Evolutionary conservation across 2,113 vertebrate species (phyloP).

Genomic region (Triplophysa rosa): DNA sequence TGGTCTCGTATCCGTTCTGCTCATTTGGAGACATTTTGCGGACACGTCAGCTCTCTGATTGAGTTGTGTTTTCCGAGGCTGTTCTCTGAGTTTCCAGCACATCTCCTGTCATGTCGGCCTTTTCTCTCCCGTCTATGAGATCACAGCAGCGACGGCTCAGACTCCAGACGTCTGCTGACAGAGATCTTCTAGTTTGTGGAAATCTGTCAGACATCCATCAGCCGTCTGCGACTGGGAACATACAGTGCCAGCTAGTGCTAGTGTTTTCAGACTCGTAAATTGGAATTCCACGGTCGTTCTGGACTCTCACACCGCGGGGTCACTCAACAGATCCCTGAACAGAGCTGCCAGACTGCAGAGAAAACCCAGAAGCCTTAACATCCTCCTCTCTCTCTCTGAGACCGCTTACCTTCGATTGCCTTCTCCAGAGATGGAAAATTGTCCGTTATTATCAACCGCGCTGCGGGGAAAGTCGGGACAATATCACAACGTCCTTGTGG

Average conservation of each 20-base stretch:
- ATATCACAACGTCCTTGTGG: conserved; percentile 20
- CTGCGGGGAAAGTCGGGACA: conserved; percentile 30
- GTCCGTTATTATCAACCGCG: conserved; percentile 39
- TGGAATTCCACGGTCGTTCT: conserved; percentile 18
- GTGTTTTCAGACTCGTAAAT: background rate
- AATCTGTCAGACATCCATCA: conserved; percentile 47
- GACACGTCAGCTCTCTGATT: conserved; percentile 1
- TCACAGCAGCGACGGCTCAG: conserved; percentile 31
- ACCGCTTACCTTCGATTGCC: conserved; percentile 24
- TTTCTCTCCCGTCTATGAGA: conserved; percentile 24
- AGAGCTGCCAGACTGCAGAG: background rate
- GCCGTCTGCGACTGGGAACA: conserved; percentile 15
- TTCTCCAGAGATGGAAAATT: conserved; percentile 38
- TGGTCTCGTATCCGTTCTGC: too few species aligned
- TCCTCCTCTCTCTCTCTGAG: background rate
- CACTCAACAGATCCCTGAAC: conserved; percentile 53
- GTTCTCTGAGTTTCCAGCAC: conserved; percentile 28
- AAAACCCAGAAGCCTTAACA: conserved; percentile 38
- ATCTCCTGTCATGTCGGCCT: conserved; percentile 47
- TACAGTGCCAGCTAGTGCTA: conserved; percentile 6
- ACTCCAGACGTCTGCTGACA: conserved; percentile 32
- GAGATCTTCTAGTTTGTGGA: conserved; percentile 21
- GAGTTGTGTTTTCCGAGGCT: conserved; percentile 22
- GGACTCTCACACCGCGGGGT: conserved; percentile 34
- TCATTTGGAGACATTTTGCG: too few species aligned